Evolutionary conservation across 2,113 vertebrate genomes (phyloP), one percentile per base, ranked within the genome.

Genomic region (Marcusenius ussheri): DNA sequence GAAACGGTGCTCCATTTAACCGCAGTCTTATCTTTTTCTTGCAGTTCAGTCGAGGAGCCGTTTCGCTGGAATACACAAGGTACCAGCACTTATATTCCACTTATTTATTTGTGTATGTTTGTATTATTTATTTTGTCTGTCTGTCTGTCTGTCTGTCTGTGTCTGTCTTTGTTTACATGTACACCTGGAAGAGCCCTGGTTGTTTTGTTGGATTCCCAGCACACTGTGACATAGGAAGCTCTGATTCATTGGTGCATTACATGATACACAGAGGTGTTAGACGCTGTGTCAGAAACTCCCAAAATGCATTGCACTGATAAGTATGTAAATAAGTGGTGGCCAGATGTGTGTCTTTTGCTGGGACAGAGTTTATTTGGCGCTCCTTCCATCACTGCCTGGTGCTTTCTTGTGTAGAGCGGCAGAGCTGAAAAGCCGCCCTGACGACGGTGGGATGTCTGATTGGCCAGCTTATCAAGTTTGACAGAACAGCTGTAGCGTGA

Each of bases 31-130:
- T 94, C 93, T 92, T 93, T 89, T 92, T 95, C 94, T 94, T 95
- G 62, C 95, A 99, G 98, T 96, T 99, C 98, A 83, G 94, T 97
- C 87, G 98, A 99, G 93, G 98, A 99, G 87, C 98, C 98, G 83
- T 98, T 98, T 94, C 98, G 98, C 90, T 99, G 98, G 98, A 98
- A 98, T 91, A 95, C 97, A 89, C 98, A 98, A 99, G 98, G 98
- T 99, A 97, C 93, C 42, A 53, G 24, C 19, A 5, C 27, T 51
- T 87, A 87, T 53, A 46, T 45, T 66, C n/a, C 53, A 5, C 15
- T 87, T 87, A 35, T 87, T 53, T 53, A 7, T 35, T 39, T 87
- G n/a, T 53, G 49, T 53, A 19, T 50, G 46, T 87, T 1, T 53
- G 24, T 87, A 51, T 58, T 42, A 45, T 24, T 88, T 45, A 39